Percentiles rank a stretch among this genome's conserved stretches.
Evolutionary conservation across 2,888 invertebrate genomes (phyloP).

Genomic region (Iphiclides podalirius): DNA sequence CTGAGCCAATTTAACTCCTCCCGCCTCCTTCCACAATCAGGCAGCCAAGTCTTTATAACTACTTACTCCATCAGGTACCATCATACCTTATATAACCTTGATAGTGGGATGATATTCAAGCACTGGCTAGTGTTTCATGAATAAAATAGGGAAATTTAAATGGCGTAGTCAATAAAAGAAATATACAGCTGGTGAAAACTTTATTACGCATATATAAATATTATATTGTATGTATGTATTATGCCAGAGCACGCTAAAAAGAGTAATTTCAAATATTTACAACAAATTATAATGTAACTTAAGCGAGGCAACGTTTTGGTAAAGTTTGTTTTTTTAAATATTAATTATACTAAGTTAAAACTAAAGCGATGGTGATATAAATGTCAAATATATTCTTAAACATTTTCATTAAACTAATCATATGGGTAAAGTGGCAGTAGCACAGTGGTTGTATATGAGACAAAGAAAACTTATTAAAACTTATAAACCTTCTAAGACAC

Average conservation of each 20-base stretch:
- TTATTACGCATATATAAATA: conserved; percentile 54
- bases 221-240: conserved; percentile 53
- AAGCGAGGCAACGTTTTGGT: conserved; percentile 79
- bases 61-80: no score
- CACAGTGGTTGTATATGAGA: no score
- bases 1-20: no score
- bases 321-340: conserved; percentile 62
- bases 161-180: conserved; percentile 34
- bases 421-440: conserved; percentile 23
- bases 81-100: no score
- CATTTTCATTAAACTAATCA: conserved; percentile 16
- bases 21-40: no score
- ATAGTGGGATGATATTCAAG: no score
- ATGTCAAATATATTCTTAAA: conserved; percentile 11
- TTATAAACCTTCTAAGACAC: conserved; percentile 63
- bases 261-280: conserved; percentile 60
- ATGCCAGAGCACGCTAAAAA: conserved; percentile 71
- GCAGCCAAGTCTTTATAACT: no score
- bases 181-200: conserved; percentile 62
- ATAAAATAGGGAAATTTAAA: no score
- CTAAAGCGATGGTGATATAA: conserved; percentile 31
- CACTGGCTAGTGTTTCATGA: no score
- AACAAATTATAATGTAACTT: conserved; percentile 64
- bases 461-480: conserved; percentile 31
- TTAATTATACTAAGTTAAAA: conserved; percentile 44